Evolutionary conservation across 2,113 vertebrate genomes (phyloP), one percentile per base, ranked within the genome.

Genomic region (Gopherus evgoodei): DNA sequence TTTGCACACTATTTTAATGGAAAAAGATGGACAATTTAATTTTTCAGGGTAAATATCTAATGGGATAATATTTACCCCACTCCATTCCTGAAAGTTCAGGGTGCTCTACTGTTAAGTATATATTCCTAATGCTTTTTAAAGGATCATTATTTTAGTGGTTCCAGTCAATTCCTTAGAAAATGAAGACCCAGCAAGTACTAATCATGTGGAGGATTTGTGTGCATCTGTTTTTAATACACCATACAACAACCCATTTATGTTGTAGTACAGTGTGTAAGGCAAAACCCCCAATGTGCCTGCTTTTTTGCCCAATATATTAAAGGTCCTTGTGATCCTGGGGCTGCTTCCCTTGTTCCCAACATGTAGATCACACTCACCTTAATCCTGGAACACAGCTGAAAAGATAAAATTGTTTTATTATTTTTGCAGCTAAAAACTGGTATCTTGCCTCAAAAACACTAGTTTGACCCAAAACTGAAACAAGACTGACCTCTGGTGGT

Each of bases 401-500:
- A 88, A 62, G n/a, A 80, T 9, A 89, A 94, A 95, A 85, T 5
- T 4, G 83, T 88, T 93, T 56, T 4, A 84, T 93, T 92, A 78
- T 79, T 94, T 72, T 82, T 38, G 4, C 83, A 52, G n/a, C 84
- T 78, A 87, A 92, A 94, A 88, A 2, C 35, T 62, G 14, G 17
- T 75, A 56, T 49, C 90, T 81, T 38, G 35, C 24, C 88, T 35
- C 89, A 65, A 35, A 82, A 54, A 56, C 13, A 44, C 5, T 1
- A 8, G 2, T 11, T 87, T 54, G 21, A 90, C 22, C 89, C 82
- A 89, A 50, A 65, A 86, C 12, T 92, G 84, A 88, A 96, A 80
- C 90, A 96, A 97, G 44, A 95, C 93, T 97, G 97, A 95, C 97
- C 89, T 84, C 97, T 98, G 94, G 97, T 82, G 97, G 14, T 86